Conservation (phyloP, 2,797 vertebrate species). For the Diplodus sargus region DNA sequence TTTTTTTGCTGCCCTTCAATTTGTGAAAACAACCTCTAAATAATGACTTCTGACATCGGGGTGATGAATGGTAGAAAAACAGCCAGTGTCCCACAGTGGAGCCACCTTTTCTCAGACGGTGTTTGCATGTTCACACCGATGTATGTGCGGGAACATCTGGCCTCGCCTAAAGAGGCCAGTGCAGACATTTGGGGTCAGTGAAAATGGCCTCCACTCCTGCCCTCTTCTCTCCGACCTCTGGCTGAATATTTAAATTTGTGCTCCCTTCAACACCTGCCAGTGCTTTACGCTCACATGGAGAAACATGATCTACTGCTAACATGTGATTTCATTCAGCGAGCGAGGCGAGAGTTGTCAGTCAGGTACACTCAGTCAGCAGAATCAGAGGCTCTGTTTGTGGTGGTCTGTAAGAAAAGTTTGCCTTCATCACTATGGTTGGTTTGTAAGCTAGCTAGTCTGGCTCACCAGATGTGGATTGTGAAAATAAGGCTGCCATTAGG, state of each 20-base stretch:
- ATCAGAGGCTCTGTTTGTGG: background rate
- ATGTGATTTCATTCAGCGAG: constrained; percentile 49
- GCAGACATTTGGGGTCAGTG: constrained; percentile 77
- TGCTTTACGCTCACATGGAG: constrained; percentile 64
- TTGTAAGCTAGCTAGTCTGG: too few species aligned
- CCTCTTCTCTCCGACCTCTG: constrained; percentile 43
- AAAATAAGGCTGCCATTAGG: too few species aligned
- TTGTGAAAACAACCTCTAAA: constrained; percentile 83
- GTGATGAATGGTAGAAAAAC: constrained; percentile 89
- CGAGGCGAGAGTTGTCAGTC: constrained; percentile 1
- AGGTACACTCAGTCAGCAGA: background rate
- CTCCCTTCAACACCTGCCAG: constrained; percentile 81
- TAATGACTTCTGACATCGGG: constrained; percentile 84
- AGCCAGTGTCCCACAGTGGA: constrained; percentile 42
- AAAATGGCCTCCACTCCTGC: constrained; percentile 60
- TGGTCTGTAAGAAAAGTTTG: too few species aligned
- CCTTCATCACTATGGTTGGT: too few species aligned
- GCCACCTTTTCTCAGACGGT: constrained; percentile 31
- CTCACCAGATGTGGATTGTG: too few species aligned
- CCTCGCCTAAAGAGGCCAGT: constrained; percentile 47
- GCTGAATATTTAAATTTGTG: constrained; percentile 76
- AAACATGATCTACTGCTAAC: constrained; percentile 53
- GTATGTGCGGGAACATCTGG: constrained; percentile 79
- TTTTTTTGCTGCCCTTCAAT: constrained; percentile 77
- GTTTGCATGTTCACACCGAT: constrained; percentile 25